These are phyloP conservation scores for Panzeria rudis DNA, from an alignment of 2,888 invertebrate genomes.

Conservation along the genomic window DNA sequence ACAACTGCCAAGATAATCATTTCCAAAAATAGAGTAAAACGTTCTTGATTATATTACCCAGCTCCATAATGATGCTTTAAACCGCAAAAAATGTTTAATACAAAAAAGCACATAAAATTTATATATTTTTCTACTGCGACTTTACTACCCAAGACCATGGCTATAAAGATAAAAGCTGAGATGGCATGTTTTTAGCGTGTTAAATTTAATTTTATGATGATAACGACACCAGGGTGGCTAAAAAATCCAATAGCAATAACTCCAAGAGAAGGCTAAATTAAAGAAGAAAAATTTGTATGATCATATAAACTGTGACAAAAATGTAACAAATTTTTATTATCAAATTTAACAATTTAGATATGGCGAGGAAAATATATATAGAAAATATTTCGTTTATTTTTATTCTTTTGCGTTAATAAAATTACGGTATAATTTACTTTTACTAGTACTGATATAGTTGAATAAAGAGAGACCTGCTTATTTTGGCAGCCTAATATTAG, in stretches of 20 bases:
- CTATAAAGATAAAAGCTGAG: constrained; percentile 66
- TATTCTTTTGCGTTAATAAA: neutral
- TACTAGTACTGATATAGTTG: neutral
- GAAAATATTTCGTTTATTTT: constrained; percentile 7
- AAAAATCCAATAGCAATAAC: constrained; percentile 3
- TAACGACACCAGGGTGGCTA: constrained; percentile 38
- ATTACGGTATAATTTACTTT: neutral
- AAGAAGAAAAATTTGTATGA: neutral
- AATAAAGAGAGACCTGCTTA: neutral
- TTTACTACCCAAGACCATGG: neutral
- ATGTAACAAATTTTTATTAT: constrained; percentile 64
- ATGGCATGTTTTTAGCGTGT: constrained; percentile 69
- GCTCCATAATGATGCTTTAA: constrained; percentile 1
- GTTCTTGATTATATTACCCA: constrained; percentile 29
- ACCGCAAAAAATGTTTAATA: constrained; percentile 21
- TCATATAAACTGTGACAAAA: constrained; percentile 23
- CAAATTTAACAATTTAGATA: constrained; percentile 66
- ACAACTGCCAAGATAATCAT: constrained; percentile 51
- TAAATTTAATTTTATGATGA: constrained; percentile 69
- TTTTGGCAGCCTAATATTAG: constrained; percentile 17
- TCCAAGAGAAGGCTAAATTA: neutral
- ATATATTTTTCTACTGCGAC: constrained; percentile 9
- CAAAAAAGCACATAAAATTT: constrained; percentile 40
- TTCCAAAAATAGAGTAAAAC: constrained; percentile 12
- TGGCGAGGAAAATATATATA: neutral